Percentiles rank a stretch among this genome's conserved stretches.
phyloP scores from a whole-genome alignment of 1,140 invertebrate species.

The Drosophila kepulauana region DNA sequence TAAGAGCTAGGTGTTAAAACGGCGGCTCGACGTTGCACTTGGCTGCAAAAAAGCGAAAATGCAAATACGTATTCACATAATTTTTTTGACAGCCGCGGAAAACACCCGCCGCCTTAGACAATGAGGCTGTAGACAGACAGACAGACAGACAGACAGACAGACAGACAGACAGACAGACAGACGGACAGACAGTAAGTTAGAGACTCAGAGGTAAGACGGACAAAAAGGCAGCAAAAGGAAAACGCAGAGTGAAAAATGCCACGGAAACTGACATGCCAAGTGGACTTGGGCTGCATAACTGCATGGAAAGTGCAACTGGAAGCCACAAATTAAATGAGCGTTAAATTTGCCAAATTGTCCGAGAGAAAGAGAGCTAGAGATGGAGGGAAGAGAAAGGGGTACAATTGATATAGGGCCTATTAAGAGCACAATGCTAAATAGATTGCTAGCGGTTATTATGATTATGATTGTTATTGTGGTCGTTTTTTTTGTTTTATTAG shows the following conservation, averaged over 20 bases:
- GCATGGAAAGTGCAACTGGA: constrained; percentile 47
- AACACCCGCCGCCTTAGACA: constrained; percentile 44
- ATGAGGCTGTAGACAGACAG: constrained; percentile 55
- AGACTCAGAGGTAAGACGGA: neutral
- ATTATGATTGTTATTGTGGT: constrained; percentile 14
- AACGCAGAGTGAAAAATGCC: constrained; percentile 2
- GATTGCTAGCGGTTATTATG: constrained; percentile 1
- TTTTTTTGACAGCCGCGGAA: constrained; percentile 20
- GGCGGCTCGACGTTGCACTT: constrained; percentile 6
- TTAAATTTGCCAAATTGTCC: constrained; percentile 60
- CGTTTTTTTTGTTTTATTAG: constrained; percentile 23
- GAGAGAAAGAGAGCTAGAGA: neutral
- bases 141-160: constrained; percentile 10
- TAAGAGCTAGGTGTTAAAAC: constrained; percentile 18
- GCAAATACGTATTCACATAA: constrained; percentile 13
- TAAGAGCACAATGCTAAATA: constrained; percentile 31
- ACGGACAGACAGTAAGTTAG: constrained; percentile 6
- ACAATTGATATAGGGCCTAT: constrained; percentile 28
- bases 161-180: constrained; percentile 2
- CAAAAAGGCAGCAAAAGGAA: neutral
- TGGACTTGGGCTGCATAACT: constrained; percentile 29
- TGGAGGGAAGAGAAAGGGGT: neutral
- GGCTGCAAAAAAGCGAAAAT: constrained; percentile 23
- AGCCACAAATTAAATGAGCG: constrained; percentile 57
- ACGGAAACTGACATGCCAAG: constrained; percentile 19